A percentile compares a stretch with the other conserved stretches of the same genome.
Evolutionary conservation across 2,797 vertebrate genomes (phyloP).

Genomic region (Bucorvus abyssinicus): DNA sequence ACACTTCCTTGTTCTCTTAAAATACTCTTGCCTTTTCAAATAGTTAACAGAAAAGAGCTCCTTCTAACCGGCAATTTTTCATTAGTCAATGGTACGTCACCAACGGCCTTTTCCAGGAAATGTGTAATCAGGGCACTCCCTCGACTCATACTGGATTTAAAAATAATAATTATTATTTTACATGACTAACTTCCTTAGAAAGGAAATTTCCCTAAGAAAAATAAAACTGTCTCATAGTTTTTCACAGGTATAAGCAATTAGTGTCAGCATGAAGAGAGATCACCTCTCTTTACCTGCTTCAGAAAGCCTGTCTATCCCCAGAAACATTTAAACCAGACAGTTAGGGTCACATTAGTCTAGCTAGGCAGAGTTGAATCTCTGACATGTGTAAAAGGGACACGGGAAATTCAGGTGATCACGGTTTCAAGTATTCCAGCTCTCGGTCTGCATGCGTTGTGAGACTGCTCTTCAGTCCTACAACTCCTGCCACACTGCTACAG

Average conservation of each 20-base stretch:
- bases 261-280: background rate
- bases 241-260: background rate
- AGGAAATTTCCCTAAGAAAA: conserved; percentile 69
- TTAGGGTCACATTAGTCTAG: background rate
- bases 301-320: background rate
- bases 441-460: background rate
- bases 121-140: conserved; percentile 69
- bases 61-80: background rate
- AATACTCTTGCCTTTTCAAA: conserved; percentile 15
- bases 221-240: background rate
- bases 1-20: no score
- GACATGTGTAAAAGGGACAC: background rate
- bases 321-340: background rate
- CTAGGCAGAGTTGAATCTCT: background rate
- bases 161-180: conserved; percentile 48
- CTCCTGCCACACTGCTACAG: background rate
- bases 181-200: conserved; percentile 68
- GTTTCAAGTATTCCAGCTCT: background rate
- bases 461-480: background rate
- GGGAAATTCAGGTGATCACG: background rate
- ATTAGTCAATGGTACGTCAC: conserved; percentile 55
- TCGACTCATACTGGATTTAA: conserved; percentile 58
- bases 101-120: conserved; percentile 68
- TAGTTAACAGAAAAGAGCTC: conserved; percentile 1
- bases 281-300: background rate